A percentile compares a stretch with the other conserved stretches of the same genome.
phyloP scores from a whole-genome alignment of 2,797 vertebrate genomes.

The Sylvilagus floridanus region DNA sequence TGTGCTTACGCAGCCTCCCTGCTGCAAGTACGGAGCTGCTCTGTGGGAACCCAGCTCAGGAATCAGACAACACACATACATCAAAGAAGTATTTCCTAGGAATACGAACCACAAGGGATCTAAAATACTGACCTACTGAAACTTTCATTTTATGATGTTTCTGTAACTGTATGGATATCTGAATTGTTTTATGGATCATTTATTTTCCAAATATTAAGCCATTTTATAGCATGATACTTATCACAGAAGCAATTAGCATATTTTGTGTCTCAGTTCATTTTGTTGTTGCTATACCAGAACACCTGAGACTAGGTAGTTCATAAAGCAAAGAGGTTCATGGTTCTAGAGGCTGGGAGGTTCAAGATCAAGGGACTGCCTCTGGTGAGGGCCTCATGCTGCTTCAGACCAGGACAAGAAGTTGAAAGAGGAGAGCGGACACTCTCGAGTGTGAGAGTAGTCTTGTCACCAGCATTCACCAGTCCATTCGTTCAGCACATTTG shows the following conservation, averaged over 20 bases:
- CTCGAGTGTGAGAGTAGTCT: too few species aligned
- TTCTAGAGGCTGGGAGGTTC: too few species aligned
- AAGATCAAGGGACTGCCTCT: too few species aligned
- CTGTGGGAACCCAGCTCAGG: neutral
- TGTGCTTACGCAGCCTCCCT: neutral
- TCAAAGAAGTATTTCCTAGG: neutral
- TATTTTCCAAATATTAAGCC: slow-evolving; percentile 34
- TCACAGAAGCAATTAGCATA: neutral
- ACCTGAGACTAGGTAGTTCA: too few species aligned
- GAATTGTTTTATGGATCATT: neutral
- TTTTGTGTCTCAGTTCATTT: neutral
- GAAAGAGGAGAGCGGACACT: too few species aligned
- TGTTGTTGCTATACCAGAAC: too few species aligned
- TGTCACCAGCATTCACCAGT: too few species aligned
- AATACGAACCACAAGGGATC: neutral
- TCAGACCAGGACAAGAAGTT: too few species aligned
- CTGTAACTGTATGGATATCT: slow-evolving; percentile 38
- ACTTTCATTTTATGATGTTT: slow-evolving; percentile 44
- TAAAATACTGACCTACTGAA: neutral
- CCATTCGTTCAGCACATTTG: too few species aligned
- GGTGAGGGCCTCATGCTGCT: too few species aligned
- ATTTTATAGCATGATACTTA: neutral
- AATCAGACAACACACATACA: neutral
- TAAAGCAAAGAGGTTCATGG: too few species aligned
- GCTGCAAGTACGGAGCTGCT: too few species aligned